These are phyloP conservation scores for Liodrosophila aerea DNA, from an alignment of 2,888 invertebrate genomes.

Conservation along the genomic window DNA sequence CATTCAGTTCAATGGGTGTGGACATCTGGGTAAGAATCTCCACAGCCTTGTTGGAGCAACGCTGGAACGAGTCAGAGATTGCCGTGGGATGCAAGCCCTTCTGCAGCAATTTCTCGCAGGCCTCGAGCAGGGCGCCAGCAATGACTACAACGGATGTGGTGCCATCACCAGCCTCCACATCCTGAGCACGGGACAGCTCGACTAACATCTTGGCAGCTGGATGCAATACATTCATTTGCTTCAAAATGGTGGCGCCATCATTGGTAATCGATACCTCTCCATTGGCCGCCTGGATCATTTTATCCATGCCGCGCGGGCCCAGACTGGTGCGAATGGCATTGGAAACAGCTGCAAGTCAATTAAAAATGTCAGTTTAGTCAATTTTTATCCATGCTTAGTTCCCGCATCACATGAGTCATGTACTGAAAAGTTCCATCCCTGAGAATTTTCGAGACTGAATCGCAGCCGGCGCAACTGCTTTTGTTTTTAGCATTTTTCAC, in stretches of 20 bases:
- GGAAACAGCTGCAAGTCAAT: slow-evolving; percentile 90
- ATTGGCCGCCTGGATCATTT: slow-evolving; percentile 99
- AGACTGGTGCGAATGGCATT: slow-evolving; percentile 99
- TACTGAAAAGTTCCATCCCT: slow-evolving; percentile 40
- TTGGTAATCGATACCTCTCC: slow-evolving; percentile 99
- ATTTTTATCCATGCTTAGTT: slow-evolving; percentile 3
- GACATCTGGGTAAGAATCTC: slow-evolving; percentile 92
- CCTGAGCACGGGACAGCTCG: slow-evolving; percentile 98
- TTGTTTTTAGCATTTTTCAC: slow-evolving; percentile 28
- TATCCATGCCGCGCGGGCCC: slow-evolving; percentile 99
- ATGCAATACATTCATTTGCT: slow-evolving; percentile 99
- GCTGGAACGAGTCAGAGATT: slow-evolving; percentile 98
- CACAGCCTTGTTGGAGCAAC: slow-evolving; percentile 83
- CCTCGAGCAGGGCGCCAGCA: slow-evolving; percentile 97
- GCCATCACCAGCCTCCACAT: slow-evolving; percentile 99
- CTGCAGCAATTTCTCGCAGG: slow-evolving; percentile 93
- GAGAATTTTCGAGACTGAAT: slow-evolving; percentile 68
- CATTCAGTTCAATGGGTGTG: slow-evolving; percentile 91
- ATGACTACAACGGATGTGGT: slow-evolving; percentile 99
- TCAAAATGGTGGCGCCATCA: slow-evolving; percentile 99
- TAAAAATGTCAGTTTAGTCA: slow-evolving; percentile 6
- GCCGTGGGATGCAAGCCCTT: slow-evolving; percentile 99
- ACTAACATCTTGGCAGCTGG: slow-evolving; percentile 99
- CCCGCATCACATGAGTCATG: slow-evolving; percentile 68
- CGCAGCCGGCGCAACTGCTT: slow-evolving; percentile 64